Evolutionary conservation across 2,797 vertebrate species (phyloP), one percentile per base, ranked within the genome.

Genomic region (Onychomys torridus): DNA sequence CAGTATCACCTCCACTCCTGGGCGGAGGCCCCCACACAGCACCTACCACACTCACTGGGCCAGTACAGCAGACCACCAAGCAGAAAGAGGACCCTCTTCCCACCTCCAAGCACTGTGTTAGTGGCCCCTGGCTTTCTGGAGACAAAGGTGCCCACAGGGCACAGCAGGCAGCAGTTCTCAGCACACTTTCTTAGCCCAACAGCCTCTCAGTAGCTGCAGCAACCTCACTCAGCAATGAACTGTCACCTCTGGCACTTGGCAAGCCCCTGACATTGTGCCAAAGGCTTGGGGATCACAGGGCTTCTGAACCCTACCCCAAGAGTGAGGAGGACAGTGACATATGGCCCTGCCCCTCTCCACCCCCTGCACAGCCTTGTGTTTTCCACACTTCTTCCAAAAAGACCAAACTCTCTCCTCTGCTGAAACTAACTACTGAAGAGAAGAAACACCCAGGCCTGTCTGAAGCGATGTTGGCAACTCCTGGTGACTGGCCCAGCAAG

Each of bases 361-460:
- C 46, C 43, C 75, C 78, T 63, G 40, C 37, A 14, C 37, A 55
- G 76, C 40, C 59, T 25, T 1, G 11, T 29, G 46, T 52, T 46
- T 82, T 79, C 34, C 8, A 86, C 1, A 6, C 23, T 94, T 78
- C 79, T 49, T 94, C 43, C 82, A 73, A 82, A 96, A 88, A 37
- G 52, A 46, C 32, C 19, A 1, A 79, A 52, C 29, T 71, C 49
- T 10, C 29, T 87, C 40, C 61, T 49, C n/a, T 52, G 87, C 69
- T 59, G 14, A 16, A 61, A 69, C 23, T 29, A 55, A 67, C 76
- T 81, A 49, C 71, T 88, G 89, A 86, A 88, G 55, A 94, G n/a
- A 40, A 92, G 55, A 77, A 77, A 78, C 69, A 61, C 49, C 37
- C 19, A 2, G 67, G 83, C 90, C 81, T 90, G 88, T 78, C 46